Conservation (phyloP, 2,888 invertebrate species). For the Stenotaenia linearis region DNA sequence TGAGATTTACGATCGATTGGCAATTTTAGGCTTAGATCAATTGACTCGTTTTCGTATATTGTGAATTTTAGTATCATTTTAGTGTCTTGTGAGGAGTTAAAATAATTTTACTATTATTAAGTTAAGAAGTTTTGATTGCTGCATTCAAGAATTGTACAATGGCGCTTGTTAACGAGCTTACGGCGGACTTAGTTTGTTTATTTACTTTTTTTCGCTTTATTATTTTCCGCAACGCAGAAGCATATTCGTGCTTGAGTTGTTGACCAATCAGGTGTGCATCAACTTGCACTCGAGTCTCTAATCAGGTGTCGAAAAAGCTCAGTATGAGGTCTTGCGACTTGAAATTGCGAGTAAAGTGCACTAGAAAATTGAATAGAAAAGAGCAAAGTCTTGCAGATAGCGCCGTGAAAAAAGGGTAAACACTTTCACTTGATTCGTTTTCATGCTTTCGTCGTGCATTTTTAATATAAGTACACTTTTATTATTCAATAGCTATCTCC, state of each 20-base stretch:
- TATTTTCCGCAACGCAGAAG: background rate
- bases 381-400: constrained; percentile 11
- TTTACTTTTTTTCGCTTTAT: background rate
- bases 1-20: no score
- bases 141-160: no score
- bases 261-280: constrained; percentile 26
- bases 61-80: no score
- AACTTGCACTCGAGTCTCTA: constrained; percentile 1
- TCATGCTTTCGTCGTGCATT: background rate
- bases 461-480: background rate
- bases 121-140: no score
- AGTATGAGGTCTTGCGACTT: constrained; percentile 6
- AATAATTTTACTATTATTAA: no score
- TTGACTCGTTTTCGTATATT: no score
- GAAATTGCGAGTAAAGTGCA: constrained; percentile 21
- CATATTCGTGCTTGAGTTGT: background rate
- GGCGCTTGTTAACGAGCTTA: background rate
- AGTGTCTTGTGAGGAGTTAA: no score
- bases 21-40: no score
- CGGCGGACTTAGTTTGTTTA: background rate
- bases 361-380: constrained; percentile 22
- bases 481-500: background rate
- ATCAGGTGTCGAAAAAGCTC: constrained; percentile 23
- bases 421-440: constrained; percentile 20
- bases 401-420: background rate